Percentiles rank a stretch among this genome's conserved stretches.
These are phyloP conservation scores for Cyphomyrus discorhynchus DNA, from an alignment of 2,113 vertebrate species.

Conservation along the genomic window DNA sequence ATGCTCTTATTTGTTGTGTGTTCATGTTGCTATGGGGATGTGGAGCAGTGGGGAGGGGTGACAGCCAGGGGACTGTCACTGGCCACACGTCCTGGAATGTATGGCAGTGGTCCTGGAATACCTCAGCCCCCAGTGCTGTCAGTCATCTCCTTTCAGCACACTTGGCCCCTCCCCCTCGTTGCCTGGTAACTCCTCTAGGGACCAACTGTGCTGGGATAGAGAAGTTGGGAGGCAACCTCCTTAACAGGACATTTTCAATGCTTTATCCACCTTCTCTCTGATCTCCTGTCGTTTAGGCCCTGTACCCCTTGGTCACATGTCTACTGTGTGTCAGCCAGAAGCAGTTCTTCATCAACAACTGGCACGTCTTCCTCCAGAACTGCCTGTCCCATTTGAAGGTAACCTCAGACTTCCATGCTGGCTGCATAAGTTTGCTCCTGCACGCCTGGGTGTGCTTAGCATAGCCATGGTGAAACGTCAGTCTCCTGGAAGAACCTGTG, in stretches of 20 bases:
- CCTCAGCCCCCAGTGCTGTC: neutral
- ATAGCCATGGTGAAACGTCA: neutral
- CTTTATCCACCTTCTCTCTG: neutral
- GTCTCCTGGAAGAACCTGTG: neutral
- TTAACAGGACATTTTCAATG: neutral
- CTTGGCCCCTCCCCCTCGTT: neutral
- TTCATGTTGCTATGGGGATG: neutral
- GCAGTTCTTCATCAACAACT: slow-evolving; percentile 99
- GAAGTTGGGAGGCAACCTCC: neutral
- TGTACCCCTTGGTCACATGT: slow-evolving; percentile 97
- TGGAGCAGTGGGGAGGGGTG: neutral
- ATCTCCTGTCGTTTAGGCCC: slow-evolving; percentile 62
- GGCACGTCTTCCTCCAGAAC: slow-evolving; percentile 99
- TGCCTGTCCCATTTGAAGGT: slow-evolving; percentile 99
- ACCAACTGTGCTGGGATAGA: neutral
- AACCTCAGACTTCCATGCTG: slow-evolving; percentile 38
- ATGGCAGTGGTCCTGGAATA: neutral
- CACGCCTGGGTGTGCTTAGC: neutral
- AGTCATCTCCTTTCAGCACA: neutral
- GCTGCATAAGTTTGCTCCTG: neutral
- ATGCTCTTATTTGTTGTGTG: neutral
- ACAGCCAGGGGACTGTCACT: neutral
- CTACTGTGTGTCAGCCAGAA: slow-evolving; percentile 99
- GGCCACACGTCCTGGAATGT: neutral
- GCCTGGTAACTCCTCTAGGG: neutral